Conservation (phyloP, 2,888 invertebrate genomes). For the Gnatocerus cornutus region DNA sequence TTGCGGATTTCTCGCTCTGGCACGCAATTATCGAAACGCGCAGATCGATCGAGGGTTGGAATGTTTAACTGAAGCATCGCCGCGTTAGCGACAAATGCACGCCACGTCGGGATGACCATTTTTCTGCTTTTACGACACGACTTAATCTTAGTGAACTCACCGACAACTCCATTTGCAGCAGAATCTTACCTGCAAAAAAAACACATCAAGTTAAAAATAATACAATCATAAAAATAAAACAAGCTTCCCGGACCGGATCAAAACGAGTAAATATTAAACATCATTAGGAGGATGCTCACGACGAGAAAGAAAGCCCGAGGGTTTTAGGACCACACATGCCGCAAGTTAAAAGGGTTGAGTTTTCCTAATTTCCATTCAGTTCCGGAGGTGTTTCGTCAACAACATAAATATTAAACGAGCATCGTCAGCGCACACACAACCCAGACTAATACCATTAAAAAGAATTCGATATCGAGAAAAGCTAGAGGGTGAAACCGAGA, state of each 20-base stretch:
- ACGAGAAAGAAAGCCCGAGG: background rate
- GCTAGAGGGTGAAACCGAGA: constrained; percentile 11
- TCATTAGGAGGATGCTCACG: background rate
- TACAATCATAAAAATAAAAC: constrained; percentile 24
- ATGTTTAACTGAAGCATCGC: constrained; percentile 8
- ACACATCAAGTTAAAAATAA: constrained; percentile 26
- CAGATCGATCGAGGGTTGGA: constrained; percentile 19
- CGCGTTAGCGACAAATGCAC: background rate
- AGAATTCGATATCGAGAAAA: background rate
- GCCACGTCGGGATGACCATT: background rate
- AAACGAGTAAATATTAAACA: background rate
- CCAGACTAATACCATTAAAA: constrained; percentile 35
- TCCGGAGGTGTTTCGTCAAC: constrained; percentile 48
- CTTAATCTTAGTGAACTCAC: constrained; percentile 18
- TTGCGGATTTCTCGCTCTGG: constrained; percentile 28
- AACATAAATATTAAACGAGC: constrained; percentile 62
- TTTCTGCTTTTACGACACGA: background rate
- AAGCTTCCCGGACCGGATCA: constrained; percentile 16
- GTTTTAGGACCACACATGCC: constrained; percentile 19
- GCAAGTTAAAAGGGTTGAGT: constrained; percentile 22
- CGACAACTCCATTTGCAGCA: constrained; percentile 15
- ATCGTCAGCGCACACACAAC: constrained; percentile 52
- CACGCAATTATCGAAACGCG: constrained; percentile 30
- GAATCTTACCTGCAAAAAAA: constrained; percentile 32
- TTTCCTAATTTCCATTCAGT: constrained; percentile 36